A percentile compares a stretch with the other conserved stretches of the same genome.
phyloP scores from a whole-genome alignment of 2,113 vertebrate genomes.

The Pholis gunnellus region DNA sequence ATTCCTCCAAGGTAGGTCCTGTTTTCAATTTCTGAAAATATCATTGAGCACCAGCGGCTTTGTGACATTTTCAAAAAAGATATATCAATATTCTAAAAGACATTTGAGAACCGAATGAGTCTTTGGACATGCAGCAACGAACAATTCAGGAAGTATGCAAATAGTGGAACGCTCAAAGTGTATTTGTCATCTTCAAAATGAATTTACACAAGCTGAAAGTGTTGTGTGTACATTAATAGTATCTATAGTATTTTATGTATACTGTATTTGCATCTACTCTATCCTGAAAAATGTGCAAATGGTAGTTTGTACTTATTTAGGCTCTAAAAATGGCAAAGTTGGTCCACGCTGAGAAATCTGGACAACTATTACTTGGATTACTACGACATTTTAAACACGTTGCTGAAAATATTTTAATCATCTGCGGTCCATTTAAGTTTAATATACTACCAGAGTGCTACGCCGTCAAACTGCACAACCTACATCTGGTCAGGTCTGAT shows the following conservation, averaged over 20 bases:
- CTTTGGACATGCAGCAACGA: background rate
- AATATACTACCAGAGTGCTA: background rate
- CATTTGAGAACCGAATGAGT: background rate
- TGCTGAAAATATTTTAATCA: background rate
- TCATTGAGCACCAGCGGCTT: rapidly evolving
- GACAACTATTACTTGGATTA: too few relatives aligned
- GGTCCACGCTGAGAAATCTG: too few relatives aligned
- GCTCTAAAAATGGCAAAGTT: too few relatives aligned
- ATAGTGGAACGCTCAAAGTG: background rate
- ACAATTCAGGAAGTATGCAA: background rate
- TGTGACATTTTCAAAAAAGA: background rate
- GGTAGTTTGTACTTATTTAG: too few relatives aligned
- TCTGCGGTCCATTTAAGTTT: background rate
- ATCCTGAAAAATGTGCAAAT: too few relatives aligned
- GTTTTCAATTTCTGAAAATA: background rate
- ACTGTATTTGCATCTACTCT: background rate
- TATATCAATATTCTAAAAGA: background rate
- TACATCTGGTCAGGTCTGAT: too few relatives aligned
- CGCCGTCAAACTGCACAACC: too few relatives aligned
- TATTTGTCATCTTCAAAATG: background rate
- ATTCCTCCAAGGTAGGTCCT: constrained; percentile 15
- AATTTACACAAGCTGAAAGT: background rate
- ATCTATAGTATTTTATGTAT: background rate
- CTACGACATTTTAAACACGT: background rate
- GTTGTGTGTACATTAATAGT: background rate